These are phyloP conservation scores for Charanyca ferruginea DNA, from an alignment of 2,888 invertebrate genomes.

Conservation along the genomic window DNA sequence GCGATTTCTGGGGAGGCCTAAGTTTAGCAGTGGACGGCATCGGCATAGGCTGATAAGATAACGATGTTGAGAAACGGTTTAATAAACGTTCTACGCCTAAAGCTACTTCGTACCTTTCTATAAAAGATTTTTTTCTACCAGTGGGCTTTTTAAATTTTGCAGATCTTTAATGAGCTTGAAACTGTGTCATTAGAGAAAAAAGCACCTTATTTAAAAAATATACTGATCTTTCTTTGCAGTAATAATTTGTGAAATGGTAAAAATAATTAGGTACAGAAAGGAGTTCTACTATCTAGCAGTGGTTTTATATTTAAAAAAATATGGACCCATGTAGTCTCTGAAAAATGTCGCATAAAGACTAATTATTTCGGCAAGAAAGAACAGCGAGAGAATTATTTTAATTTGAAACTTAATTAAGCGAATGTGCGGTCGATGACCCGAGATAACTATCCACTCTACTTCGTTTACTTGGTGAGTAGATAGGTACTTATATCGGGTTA, in stretches of 20 bases:
- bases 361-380: conserved; percentile 35
- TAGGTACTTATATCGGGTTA: not conserved
- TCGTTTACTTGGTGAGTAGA: not conserved
- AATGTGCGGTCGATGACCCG: not conserved
- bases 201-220: not conserved
- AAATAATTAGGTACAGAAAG: conserved; percentile 16
- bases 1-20: too few relatives aligned
- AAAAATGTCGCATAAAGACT: conserved; percentile 43
- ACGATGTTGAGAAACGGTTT: too few relatives aligned
- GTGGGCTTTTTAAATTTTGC: too few relatives aligned
- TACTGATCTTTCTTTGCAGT: not conserved
- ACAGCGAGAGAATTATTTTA: conserved; percentile 24
- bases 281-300: not conserved
- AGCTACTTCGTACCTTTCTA: too few relatives aligned
- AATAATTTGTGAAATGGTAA: conserved; percentile 11
- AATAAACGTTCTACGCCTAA: too few relatives aligned
- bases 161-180: not conserved
- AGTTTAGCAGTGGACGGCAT: too few relatives aligned
- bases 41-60: too few relatives aligned
- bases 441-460: not conserved
- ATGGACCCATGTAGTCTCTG: conserved; percentile 15
- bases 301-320: conserved; percentile 36
- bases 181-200: not conserved
- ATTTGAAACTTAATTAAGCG: conserved; percentile 44
- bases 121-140: too few relatives aligned